These are phyloP conservation scores for Ceratosolen fusciceps DNA, from an alignment of 1,140 invertebrate genomes.

Conservation along the genomic window DNA sequence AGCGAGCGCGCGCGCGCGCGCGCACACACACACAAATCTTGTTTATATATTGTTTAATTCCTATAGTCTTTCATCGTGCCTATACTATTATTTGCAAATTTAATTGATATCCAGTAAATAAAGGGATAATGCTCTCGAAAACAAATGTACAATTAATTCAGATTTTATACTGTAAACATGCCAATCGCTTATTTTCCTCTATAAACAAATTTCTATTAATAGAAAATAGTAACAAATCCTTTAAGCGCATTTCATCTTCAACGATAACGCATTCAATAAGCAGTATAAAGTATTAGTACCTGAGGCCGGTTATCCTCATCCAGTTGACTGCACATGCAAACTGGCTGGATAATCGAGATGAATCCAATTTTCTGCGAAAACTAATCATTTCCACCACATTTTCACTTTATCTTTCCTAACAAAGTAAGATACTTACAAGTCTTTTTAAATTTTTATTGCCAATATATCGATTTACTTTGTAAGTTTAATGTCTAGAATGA, in stretches of 20 bases:
- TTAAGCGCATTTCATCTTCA: conserved; percentile 12
- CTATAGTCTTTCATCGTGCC: too few species aligned
- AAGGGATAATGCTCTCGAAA: too few species aligned
- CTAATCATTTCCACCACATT: conserved; percentile 46
- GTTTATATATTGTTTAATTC: too few species aligned
- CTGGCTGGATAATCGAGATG: conserved; percentile 36
- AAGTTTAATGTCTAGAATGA: too few species aligned
- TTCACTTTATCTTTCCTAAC: conserved; percentile 5
- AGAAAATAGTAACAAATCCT: neutral
- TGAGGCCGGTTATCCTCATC: neutral
- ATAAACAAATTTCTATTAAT: too few species aligned
- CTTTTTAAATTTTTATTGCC: conserved; percentile 16
- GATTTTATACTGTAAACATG: too few species aligned
- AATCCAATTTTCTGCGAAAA: conserved; percentile 47
- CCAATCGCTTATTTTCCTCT: too few species aligned
- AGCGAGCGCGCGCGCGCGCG: too few species aligned
- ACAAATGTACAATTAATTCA: too few species aligned
- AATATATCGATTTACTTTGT: neutral
- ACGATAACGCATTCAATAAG: conserved; percentile 25
- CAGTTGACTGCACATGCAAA: conserved; percentile 31
- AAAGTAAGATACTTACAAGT: neutral
- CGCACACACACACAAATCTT: too few species aligned
- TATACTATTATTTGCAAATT: too few species aligned
- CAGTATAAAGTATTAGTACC: neutral
- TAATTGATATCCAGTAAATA: too few species aligned